A percentile compares a stretch with the other conserved stretches of the same genome.
phyloP scores from a whole-genome alignment of 2,797 vertebrate species.

The Distichodus sexfasciatus region DNA sequence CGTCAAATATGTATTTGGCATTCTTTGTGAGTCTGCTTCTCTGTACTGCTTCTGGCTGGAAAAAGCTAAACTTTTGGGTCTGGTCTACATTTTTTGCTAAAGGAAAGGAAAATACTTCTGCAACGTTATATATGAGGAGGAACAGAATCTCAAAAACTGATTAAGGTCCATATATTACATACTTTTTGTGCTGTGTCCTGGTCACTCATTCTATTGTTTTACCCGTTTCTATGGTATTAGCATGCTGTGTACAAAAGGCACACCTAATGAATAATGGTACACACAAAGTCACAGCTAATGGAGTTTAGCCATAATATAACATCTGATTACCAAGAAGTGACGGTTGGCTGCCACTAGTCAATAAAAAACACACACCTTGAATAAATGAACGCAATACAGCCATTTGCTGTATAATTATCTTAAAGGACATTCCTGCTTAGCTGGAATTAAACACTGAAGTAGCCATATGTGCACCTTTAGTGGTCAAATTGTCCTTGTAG shows the following conservation, averaged over 20 bases:
- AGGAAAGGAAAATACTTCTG: neutral
- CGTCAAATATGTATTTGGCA: slow-evolving; percentile 33
- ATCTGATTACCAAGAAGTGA: slow-evolving; percentile 57
- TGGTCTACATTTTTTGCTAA: too few relatives aligned
- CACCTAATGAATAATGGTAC: neutral
- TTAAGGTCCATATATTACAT: neutral
- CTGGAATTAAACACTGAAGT: slow-evolving; percentile 69
- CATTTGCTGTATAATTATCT: slow-evolving; percentile 71
- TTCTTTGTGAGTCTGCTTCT: neutral
- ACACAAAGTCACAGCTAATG: slow-evolving; percentile 69
- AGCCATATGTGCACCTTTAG: slow-evolving; percentile 67
- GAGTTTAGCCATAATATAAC: slow-evolving; percentile 63
- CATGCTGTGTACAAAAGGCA: slow-evolving; percentile 5
- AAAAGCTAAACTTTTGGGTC: too few relatives aligned
- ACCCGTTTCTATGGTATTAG: neutral
- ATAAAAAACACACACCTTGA: slow-evolving; percentile 71
- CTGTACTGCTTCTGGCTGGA: too few relatives aligned
- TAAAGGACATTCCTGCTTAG: slow-evolving; percentile 63
- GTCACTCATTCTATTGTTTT: neutral
- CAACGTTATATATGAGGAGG: neutral
- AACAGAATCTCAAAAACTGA: too few relatives aligned
- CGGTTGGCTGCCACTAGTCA: slow-evolving; percentile 63
- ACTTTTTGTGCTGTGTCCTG: neutral
- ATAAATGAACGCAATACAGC: slow-evolving; percentile 73
- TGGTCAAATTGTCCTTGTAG: slow-evolving; percentile 72